Percentiles rank a stretch among this genome's conserved stretches.
These are phyloP conservation scores for Callimorpha dominula DNA, from an alignment of 2,888 invertebrate species.

Conservation along the genomic window DNA sequence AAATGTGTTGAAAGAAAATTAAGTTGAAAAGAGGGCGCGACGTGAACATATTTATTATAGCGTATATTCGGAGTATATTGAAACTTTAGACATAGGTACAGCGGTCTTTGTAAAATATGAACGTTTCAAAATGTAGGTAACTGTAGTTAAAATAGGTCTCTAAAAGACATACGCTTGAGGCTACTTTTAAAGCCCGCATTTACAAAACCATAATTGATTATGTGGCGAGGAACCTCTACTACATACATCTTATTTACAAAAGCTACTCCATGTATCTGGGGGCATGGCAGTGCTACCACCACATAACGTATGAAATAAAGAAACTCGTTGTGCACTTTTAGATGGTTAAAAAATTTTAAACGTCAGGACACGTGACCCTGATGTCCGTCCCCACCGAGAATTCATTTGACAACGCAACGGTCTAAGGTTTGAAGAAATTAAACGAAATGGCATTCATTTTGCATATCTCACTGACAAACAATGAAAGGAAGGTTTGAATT, in stretches of 20 bases:
- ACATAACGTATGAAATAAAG: no score
- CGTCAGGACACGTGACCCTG: no score
- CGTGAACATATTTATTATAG: slow-evolving; percentile 28
- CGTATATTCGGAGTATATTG: slow-evolving; percentile 29
- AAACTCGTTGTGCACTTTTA: no score
- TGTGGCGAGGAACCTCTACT: background rate
- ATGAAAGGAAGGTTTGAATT: background rate
- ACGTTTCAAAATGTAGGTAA: background rate
- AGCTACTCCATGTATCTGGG: no score
- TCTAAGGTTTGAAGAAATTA: background rate
- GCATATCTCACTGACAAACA: background rate
- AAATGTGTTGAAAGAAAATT: slow-evolving; percentile 22
- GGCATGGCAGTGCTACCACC: no score
- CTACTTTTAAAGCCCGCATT: background rate
- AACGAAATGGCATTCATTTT: background rate
- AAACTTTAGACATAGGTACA: slow-evolving; percentile 34
- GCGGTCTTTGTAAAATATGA: background rate
- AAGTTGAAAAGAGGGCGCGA: slow-evolving; percentile 21
- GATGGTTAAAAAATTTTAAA: no score
- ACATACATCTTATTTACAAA: no score
- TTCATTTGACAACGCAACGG: background rate
- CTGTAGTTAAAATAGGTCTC: background rate
- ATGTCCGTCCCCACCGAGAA: no score
- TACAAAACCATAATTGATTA: background rate
- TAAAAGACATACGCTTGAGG: background rate